These are phyloP conservation scores for Scrobipalpa costella DNA, from an alignment of 2,888 invertebrate species.

Conservation along the genomic window DNA sequence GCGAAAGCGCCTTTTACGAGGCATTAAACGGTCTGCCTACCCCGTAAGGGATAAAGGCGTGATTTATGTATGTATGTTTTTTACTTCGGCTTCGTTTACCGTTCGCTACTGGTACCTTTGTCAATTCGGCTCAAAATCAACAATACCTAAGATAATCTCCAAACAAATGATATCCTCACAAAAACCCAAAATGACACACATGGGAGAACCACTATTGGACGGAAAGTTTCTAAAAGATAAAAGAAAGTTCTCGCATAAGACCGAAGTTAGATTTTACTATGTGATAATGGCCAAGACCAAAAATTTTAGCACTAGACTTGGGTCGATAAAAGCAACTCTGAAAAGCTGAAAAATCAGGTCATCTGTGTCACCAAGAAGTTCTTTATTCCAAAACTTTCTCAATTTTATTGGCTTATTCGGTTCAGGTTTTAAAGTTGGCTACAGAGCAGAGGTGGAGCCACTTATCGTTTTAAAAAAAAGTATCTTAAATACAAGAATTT, in stretches of 20 bases:
- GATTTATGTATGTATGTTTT: no score
- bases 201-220: background rate
- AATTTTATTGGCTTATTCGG: constrained; percentile 43
- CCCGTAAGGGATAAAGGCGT: no score
- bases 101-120: no score
- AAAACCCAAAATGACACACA: background rate
- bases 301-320: constrained; percentile 12
- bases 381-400: constrained; percentile 53
- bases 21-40: no score
- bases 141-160: no score
- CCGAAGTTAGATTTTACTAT: background rate
- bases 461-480: no score
- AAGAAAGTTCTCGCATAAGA: background rate
- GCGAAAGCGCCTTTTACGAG: no score
- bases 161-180: background rate
- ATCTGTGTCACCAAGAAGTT: constrained; percentile 46
- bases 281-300: constrained; percentile 4
- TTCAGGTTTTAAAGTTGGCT: constrained; percentile 29
- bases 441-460: no score
- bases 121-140: no score
- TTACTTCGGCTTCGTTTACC: no score
- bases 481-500: no score
- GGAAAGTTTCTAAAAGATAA: background rate
- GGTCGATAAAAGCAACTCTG: constrained; percentile 36
- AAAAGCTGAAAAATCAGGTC: constrained; percentile 55